Conservation (phyloP, 2,797 vertebrate species). For the Pteropus rufus region DNA sequence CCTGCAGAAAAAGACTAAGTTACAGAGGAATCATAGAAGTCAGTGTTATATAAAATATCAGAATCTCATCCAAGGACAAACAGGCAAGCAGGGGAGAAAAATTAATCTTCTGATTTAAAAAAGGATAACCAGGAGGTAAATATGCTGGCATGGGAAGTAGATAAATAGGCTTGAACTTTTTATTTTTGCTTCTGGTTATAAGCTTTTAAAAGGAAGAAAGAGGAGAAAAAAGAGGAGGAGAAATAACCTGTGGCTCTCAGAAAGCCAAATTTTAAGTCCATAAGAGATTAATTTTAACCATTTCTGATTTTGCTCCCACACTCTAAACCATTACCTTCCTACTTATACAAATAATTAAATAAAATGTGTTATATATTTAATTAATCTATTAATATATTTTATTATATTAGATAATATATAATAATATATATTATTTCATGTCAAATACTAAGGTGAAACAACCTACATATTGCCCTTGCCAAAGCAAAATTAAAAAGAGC, state of each 20-base stretch:
- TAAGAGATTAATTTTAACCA: neutral
- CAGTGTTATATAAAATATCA: conserved; percentile 30
- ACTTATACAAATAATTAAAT: neutral
- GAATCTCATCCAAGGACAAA: conserved; percentile 20
- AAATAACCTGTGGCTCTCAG: neutral
- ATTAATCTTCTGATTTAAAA: neutral
- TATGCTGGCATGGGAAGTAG: neutral
- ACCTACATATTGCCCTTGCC: neutral
- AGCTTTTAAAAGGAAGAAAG: neutral
- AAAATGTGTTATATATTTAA: neutral
- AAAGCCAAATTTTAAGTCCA: neutral
- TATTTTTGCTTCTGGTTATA: neutral
- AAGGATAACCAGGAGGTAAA: neutral
- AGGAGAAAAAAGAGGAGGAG: neutral
- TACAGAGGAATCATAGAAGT: neutral
- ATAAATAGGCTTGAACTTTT: neutral
- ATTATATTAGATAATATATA: neutral
- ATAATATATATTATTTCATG: neutral
- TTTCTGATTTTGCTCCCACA: neutral
- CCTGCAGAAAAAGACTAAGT: neutral
- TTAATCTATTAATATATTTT: neutral
- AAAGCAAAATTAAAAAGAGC: neutral
- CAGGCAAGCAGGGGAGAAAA: neutral
- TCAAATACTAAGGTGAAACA: neutral
- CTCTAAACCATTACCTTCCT: neutral